A percentile compares a stretch with the other conserved stretches of the same genome.
Evolutionary conservation across 1,140 invertebrate species (phyloP).

Genomic region (Drosophila sp.): DNA sequence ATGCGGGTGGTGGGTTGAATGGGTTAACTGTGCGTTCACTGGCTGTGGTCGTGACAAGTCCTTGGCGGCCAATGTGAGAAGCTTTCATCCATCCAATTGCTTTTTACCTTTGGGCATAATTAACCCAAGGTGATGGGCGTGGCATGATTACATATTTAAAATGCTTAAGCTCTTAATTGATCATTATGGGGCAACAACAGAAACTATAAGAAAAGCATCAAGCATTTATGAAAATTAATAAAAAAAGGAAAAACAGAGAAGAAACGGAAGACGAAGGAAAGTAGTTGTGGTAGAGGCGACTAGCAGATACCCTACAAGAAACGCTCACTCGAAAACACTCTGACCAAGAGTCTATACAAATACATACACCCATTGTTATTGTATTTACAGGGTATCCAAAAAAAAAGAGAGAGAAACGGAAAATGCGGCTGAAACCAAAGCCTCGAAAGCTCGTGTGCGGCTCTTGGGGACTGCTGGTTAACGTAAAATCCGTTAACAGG

Average conservation of each 20-base stretch:
- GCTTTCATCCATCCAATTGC: constrained; percentile 43
- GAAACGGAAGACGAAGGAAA: neutral
- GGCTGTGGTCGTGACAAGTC: constrained; percentile 10
- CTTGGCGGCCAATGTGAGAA: constrained; percentile 24
- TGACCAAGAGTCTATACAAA: too few species aligned
- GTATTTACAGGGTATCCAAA: neutral
- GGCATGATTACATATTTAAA: constrained; percentile 54
- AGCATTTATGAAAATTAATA: constrained; percentile 55
- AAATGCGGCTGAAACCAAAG: constrained; percentile 18
- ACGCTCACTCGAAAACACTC: too few species aligned
- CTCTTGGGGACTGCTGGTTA: constrained; percentile 24
- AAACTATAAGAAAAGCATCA: neutral
- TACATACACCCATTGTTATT: neutral
- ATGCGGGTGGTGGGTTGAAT: neutral
- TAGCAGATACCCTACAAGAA: too few species aligned
- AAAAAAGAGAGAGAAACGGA: neutral
- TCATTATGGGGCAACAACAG: constrained; percentile 36
- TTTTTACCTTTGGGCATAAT: constrained; percentile 61
- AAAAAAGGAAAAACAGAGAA: constrained; percentile 20
- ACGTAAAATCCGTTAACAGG: constrained; percentile 55
- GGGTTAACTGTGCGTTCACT: neutral
- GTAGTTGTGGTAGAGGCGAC: too few species aligned
- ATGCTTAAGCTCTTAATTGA: constrained; percentile 51
- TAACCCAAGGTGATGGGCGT: constrained; percentile 29
- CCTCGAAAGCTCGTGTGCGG: constrained; percentile 4